Evolutionary conservation across 2,888 invertebrate species (phyloP), one percentile per base, ranked within the genome.

Genomic region (Drosophila birchii): DNA sequence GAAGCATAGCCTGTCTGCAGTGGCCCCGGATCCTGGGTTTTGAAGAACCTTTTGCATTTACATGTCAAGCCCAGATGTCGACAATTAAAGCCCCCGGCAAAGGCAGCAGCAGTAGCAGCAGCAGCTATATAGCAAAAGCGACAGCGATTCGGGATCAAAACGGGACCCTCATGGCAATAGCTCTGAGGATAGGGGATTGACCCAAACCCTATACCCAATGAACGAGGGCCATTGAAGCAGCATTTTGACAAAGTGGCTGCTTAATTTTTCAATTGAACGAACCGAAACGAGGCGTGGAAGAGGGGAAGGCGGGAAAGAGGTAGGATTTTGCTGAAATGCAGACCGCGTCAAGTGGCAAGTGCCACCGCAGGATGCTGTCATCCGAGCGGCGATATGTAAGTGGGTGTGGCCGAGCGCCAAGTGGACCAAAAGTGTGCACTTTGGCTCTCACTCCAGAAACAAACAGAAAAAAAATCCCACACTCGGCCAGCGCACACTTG

Each of bases 191-290:
- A 6, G 49, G 55, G 49, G 49, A 58, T 54, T 49, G 68, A 68
- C 68, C 68, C 68, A 36, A 32, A 23, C 49, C 57, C 43, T 32
- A 36, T 34, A 16, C 9, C 36, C 32, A 26, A 14, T 51, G 39
- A 47, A 45, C 39, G 36, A 44, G 60, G 45, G 51, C 49, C 81
- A 82, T 78, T 82, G 79, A 79, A 79, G 76, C 75, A 78, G 79
- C 80, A 82, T 85, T 84, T 86, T 86, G 85, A 86, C 78, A 86
- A 86, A 86, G 85, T 86, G 88, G 71, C 85, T 88, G 88, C 80
- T 86, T 86, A 88, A 86, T 83, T 86, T 86, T 83, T 88, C 88
- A 81, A 88, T 81, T 83, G 81, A 76, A 64, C 57, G 54, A 61
- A 61, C 45, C 36, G 20, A 8, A 9, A 16, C 45, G 45, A 16